Conservation (phyloP, 2,888 invertebrate genomes). For the Nymphalis polychloros region DNA sequence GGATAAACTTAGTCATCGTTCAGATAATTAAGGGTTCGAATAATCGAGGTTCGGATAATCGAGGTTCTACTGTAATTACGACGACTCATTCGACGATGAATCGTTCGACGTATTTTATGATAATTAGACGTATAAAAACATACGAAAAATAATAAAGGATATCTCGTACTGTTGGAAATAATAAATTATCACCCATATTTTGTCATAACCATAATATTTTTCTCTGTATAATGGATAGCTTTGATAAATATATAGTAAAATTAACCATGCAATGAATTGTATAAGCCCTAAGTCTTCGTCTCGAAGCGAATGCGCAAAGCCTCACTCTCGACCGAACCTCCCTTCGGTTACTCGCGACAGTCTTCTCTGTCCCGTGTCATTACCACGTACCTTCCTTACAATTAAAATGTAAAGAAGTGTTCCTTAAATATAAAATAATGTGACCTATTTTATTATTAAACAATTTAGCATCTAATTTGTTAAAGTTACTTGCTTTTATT, state of each 20-base stretch:
- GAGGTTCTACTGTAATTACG: too few relatives aligned
- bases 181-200: too few relatives aligned
- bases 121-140: too few relatives aligned
- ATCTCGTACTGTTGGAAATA: too few relatives aligned
- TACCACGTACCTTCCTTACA: slow-evolving; percentile 33
- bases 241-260: slow-evolving; percentile 1
- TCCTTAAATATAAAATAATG: slow-evolving; percentile 33
- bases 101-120: too few relatives aligned
- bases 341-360: slow-evolving; percentile 49
- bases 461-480: slow-evolving; percentile 11
- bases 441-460: slow-evolving; percentile 33
- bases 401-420: slow-evolving; percentile 50
- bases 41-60: too few relatives aligned
- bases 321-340: slow-evolving; percentile 67
- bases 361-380: slow-evolving; percentile 29
- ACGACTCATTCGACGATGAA: too few relatives aligned
- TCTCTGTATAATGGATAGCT: neutral
- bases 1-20: too few relatives aligned
- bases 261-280: slow-evolving; percentile 35
- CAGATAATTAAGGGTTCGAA: too few relatives aligned
- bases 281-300: slow-evolving; percentile 59
- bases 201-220: too few relatives aligned
- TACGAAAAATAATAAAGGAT: too few relatives aligned
- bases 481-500: slow-evolving; percentile 4
- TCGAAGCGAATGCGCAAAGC: slow-evolving; percentile 64